phyloP scores from a whole-genome alignment of 2,888 invertebrate species.

The Xestia ashworthii region DNA sequence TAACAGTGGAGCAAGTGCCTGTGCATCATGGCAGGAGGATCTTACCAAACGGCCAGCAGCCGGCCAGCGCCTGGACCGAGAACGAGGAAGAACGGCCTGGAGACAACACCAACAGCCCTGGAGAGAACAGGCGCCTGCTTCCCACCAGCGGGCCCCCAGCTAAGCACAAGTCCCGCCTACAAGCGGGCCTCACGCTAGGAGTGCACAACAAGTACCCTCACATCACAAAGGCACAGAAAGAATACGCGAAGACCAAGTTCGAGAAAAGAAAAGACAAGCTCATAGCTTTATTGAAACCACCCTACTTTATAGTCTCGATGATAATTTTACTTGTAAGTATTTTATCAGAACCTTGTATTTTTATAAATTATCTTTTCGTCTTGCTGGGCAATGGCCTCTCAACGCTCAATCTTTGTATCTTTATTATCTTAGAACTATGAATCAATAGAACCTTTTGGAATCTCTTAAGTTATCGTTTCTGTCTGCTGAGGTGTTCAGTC shows the following conservation, averaged over 20 bases:
- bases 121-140: slow-evolving; percentile 80
- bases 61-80: slow-evolving; percentile 82
- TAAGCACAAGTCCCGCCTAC: slow-evolving; percentile 73
- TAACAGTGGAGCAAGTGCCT: slow-evolving; percentile 71
- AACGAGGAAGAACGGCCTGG: slow-evolving; percentile 72
- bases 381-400: background rate
- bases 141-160: slow-evolving; percentile 64
- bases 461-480: background rate
- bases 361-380: background rate
- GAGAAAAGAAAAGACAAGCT: slow-evolving; percentile 82
- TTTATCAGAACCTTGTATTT: background rate
- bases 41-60: slow-evolving; percentile 72
- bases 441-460: too few species aligned
- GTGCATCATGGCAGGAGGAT: slow-evolving; percentile 75
- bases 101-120: slow-evolving; percentile 73
- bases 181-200: slow-evolving; percentile 81
- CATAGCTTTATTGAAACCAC: slow-evolving; percentile 80
- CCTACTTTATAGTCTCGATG: slow-evolving; percentile 85
- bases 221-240: slow-evolving; percentile 62
- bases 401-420: background rate
- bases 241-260: slow-evolving; percentile 76
- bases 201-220: slow-evolving; percentile 72
- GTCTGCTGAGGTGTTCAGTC: background rate
- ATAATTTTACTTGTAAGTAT: slow-evolving; percentile 84
- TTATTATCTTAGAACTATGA: background rate